Evolutionary conservation across 1,140 invertebrate genomes (phyloP).

Genomic region (Drosophila lacteicornis): DNA sequence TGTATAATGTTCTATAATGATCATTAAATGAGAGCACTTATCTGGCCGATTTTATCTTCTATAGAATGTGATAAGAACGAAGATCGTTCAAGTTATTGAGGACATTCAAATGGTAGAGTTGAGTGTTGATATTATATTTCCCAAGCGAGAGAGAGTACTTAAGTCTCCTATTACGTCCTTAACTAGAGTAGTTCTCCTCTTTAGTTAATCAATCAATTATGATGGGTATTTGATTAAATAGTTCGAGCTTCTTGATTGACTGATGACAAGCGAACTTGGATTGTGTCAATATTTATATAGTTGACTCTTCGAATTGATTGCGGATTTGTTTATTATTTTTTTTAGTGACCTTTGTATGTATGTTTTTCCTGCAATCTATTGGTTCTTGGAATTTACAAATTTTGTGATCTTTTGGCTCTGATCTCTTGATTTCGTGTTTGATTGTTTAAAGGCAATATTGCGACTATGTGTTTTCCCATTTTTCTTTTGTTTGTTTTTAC

Average conservation of each 20-base stretch:
- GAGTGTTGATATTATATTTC: background rate
- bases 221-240: slow-evolving; percentile 31
- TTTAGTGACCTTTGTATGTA: background rate
- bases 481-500: slow-evolving; percentile 1
- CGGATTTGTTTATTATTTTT: background rate
- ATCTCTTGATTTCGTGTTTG: slow-evolving; percentile 7
- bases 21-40: slow-evolving; percentile 27
- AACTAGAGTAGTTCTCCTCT: slow-evolving; percentile 5
- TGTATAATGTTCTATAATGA: slow-evolving; percentile 26
- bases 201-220: slow-evolving; percentile 36
- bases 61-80: slow-evolving; percentile 8
- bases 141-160: too few relatives aligned
- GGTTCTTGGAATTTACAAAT: slow-evolving; percentile 20
- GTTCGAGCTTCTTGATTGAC: slow-evolving; percentile 36
- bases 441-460: background rate
- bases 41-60: slow-evolving; percentile 22
- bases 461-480: slow-evolving; percentile 1
- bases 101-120: background rate
- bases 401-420: slow-evolving; percentile 1
- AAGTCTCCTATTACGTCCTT: background rate
- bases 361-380: slow-evolving; percentile 14
- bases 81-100: slow-evolving; percentile 13
- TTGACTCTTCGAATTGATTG: slow-evolving; percentile 19
- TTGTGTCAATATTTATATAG: slow-evolving; percentile 25
- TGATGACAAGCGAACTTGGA: slow-evolving; percentile 29